These are phyloP conservation scores for Neostethus bicornis DNA, from an alignment of 2,797 vertebrate genomes.

Conservation along the genomic window DNA sequence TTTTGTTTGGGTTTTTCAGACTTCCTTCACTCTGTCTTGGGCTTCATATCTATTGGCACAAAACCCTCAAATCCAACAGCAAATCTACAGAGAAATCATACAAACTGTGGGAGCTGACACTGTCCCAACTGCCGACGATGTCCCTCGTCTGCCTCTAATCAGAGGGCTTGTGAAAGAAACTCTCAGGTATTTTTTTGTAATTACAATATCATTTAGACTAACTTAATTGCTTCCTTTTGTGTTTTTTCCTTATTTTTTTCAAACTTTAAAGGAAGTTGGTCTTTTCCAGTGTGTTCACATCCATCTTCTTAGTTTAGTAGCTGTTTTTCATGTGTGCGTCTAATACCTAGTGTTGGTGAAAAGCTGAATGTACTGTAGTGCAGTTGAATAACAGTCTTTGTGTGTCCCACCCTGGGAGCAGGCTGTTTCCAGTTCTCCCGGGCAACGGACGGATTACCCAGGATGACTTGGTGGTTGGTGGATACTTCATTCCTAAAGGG, in stretches of 20 bases:
- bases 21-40: slow-evolving; percentile 93
- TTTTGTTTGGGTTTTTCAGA: slow-evolving; percentile 68
- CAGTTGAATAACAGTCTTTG: slow-evolving; percentile 65
- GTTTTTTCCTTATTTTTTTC: not conserved
- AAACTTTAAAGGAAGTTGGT: not conserved
- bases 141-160: slow-evolving; percentile 85
- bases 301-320: not conserved
- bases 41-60: slow-evolving; percentile 87
- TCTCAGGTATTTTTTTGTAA: slow-evolving; percentile 84
- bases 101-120: slow-evolving; percentile 76
- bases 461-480: slow-evolving; percentile 88
- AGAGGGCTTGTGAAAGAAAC: slow-evolving; percentile 93
- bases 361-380: slow-evolving; percentile 18
- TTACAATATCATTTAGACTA: not conserved
- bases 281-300: slow-evolving; percentile 1
- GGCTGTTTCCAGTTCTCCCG: slow-evolving; percentile 92
- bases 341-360: slow-evolving; percentile 17
- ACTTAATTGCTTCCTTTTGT: not conserved
- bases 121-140: slow-evolving; percentile 80
- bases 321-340: not conserved
- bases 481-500: slow-evolving; percentile 93
- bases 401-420: slow-evolving; percentile 67
- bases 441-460: slow-evolving; percentile 92
- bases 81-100: slow-evolving; percentile 83
- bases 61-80: slow-evolving; percentile 83